A percentile compares a stretch with the other conserved stretches of the same genome.
Evolutionary conservation across 2,888 invertebrate species (phyloP).

Genomic region (Timandra comae): DNA sequence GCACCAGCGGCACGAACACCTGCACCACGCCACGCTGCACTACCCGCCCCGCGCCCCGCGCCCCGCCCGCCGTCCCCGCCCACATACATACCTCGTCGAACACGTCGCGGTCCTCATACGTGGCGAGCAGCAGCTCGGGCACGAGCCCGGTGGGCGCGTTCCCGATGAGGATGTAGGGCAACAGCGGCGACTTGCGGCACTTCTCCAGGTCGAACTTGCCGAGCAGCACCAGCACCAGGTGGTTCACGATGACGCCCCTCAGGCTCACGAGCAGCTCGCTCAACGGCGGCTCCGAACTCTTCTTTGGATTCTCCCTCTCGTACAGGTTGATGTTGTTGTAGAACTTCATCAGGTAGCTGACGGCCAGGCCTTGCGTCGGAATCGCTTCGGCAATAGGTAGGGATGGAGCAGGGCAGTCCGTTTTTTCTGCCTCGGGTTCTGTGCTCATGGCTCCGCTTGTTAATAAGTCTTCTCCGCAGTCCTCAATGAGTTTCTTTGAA

Average conservation of each 20-base stretch:
- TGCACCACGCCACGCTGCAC: slow-evolving; percentile 82
- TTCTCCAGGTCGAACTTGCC: slow-evolving; percentile 72
- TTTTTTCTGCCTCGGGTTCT: slow-evolving; percentile 52
- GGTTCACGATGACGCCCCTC: slow-evolving; percentile 70
- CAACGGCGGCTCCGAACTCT: slow-evolving; percentile 83
- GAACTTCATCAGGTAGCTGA: slow-evolving; percentile 65
- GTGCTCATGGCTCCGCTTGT: slow-evolving; percentile 48
- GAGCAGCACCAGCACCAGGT: slow-evolving; percentile 78
- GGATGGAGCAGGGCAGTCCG: slow-evolving; percentile 64
- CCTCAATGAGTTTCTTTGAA: slow-evolving; percentile 64
- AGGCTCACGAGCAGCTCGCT: slow-evolving; percentile 79
- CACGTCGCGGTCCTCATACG: slow-evolving; percentile 76
- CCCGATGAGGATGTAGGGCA: slow-evolving; percentile 82
- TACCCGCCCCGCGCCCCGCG: slow-evolving; percentile 80
- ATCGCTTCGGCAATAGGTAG: slow-evolving; percentile 60
- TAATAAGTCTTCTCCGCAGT: slow-evolving; percentile 55
- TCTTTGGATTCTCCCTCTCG: slow-evolving; percentile 85
- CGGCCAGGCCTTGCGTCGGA: slow-evolving; percentile 58
- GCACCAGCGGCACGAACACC: slow-evolving; percentile 60
- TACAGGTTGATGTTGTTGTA: slow-evolving; percentile 84
- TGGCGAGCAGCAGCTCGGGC: slow-evolving; percentile 79
- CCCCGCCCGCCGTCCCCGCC: slow-evolving; percentile 81
- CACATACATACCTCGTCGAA: slow-evolving; percentile 71
- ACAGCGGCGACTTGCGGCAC: slow-evolving; percentile 78
- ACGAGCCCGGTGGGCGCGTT: slow-evolving; percentile 85